These are phyloP conservation scores for Enteromius treurensis DNA, from an alignment of 2,797 vertebrate species.

Conservation along the genomic window DNA sequence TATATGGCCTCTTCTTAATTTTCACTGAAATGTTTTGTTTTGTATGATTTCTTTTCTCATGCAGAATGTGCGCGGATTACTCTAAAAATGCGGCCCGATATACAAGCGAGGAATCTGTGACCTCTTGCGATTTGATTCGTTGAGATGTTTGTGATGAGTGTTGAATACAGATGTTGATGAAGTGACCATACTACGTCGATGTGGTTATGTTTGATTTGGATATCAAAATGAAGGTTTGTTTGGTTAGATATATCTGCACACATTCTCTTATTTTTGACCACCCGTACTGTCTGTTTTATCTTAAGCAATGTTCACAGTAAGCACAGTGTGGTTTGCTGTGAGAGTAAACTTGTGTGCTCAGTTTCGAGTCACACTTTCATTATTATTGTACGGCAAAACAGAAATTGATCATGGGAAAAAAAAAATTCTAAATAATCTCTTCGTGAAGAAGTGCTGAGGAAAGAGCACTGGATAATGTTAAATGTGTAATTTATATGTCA, in stretches of 20 bases:
- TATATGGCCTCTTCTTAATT: constrained; percentile 21
- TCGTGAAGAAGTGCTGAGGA: background rate
- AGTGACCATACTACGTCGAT: constrained; percentile 39
- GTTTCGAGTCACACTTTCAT: background rate
- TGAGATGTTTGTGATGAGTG: constrained; percentile 43
- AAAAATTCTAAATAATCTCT: constrained; percentile 2
- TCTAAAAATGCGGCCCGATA: constrained; percentile 33
- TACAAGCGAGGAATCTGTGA: constrained; percentile 35
- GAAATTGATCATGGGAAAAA: background rate
- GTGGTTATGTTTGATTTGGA: constrained; percentile 46
- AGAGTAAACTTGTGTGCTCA: constrained; percentile 31
- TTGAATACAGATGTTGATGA: constrained; percentile 46
- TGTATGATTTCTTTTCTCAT: constrained; percentile 16
- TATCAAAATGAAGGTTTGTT: constrained; percentile 55
- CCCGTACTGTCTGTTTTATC: constrained; percentile 31
- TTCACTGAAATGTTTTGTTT: constrained; percentile 33
- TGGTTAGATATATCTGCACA: constrained; percentile 43
- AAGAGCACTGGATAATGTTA: background rate
- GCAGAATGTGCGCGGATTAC: constrained; percentile 18
- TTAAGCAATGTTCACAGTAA: constrained; percentile 10
- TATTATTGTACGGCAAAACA: background rate
- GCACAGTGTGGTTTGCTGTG: constrained; percentile 1
- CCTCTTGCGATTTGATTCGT: constrained; percentile 40
- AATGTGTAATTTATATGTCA: constrained; percentile 45
- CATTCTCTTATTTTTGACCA: constrained; percentile 48